Evolutionary conservation across 2,888 invertebrate genomes (phyloP).

Genomic region (Heliconius erato): DNA sequence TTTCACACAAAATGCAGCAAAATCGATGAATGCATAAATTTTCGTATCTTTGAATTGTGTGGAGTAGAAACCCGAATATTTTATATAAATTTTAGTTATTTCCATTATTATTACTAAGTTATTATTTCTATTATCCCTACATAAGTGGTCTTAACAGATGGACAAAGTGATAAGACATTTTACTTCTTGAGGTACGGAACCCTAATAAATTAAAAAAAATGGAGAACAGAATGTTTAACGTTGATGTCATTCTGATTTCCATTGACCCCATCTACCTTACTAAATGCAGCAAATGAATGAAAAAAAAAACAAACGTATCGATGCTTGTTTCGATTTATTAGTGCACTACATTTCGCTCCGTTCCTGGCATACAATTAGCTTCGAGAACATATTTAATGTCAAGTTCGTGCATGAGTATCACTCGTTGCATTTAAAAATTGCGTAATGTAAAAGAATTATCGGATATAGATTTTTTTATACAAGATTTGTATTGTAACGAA

Average conservation of each 20-base stretch:
- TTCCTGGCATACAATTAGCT: slow-evolving; percentile 33
- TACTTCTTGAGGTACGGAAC: too few relatives aligned
- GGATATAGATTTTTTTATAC: too few relatives aligned
- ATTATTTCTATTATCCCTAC: too few relatives aligned
- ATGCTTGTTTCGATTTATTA: slow-evolving; percentile 8
- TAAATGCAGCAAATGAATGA: background rate
- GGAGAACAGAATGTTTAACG: background rate
- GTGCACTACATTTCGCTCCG: slow-evolving; percentile 29
- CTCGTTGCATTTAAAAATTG: background rate
- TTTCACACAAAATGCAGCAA: too few relatives aligned
- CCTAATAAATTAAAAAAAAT: background rate
- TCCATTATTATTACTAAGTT: too few relatives aligned
- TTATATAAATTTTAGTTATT: too few relatives aligned
- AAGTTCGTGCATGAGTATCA: slow-evolving; percentile 36
- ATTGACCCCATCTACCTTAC: background rate
- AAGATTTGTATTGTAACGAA: too few relatives aligned
- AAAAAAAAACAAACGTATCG: background rate
- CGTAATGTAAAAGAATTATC: background rate
- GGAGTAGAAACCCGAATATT: too few relatives aligned
- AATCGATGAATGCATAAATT: too few relatives aligned
- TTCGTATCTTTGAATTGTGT: too few relatives aligned
- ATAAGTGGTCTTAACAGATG: too few relatives aligned
- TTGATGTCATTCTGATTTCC: background rate
- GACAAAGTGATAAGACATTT: too few relatives aligned
- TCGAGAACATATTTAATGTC: slow-evolving; percentile 36